Conservation (phyloP, 2,797 vertebrate genomes). For the Onychomys torridus region DNA sequence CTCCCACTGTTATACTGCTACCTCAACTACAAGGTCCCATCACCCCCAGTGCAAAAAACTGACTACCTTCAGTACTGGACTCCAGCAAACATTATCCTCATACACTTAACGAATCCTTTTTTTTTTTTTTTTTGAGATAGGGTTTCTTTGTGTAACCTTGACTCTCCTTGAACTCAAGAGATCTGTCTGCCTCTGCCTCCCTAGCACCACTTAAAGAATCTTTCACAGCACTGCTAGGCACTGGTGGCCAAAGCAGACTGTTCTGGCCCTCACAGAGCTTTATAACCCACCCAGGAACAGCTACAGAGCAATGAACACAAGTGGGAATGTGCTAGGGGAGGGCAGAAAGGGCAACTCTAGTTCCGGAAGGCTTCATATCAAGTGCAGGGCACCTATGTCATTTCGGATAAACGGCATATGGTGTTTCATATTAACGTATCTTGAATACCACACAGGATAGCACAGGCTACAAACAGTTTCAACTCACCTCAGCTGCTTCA, state of each 20-base stretch:
- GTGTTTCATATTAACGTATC: background rate
- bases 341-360: background rate
- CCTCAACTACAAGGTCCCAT: background rate
- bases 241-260: background rate
- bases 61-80: background rate
- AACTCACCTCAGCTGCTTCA: background rate
- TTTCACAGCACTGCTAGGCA: background rate
- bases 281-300: background rate
- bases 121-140: background rate
- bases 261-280: background rate
- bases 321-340: background rate
- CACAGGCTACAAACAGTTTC: background rate
- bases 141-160: background rate
- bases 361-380: slow-evolving; percentile 12
- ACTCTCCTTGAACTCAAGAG: background rate
- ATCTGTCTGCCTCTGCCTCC: background rate
- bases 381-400: background rate
- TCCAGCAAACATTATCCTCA: background rate
- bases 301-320: background rate
- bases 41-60: background rate
- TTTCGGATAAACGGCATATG: background rate
- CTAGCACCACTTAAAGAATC: background rate
- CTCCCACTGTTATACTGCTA: background rate
- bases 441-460: background rate
- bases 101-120: background rate